These are phyloP conservation scores for Anguilla anguilla DNA, from an alignment of 2,797 vertebrate genomes.

Conservation along the genomic window DNA sequence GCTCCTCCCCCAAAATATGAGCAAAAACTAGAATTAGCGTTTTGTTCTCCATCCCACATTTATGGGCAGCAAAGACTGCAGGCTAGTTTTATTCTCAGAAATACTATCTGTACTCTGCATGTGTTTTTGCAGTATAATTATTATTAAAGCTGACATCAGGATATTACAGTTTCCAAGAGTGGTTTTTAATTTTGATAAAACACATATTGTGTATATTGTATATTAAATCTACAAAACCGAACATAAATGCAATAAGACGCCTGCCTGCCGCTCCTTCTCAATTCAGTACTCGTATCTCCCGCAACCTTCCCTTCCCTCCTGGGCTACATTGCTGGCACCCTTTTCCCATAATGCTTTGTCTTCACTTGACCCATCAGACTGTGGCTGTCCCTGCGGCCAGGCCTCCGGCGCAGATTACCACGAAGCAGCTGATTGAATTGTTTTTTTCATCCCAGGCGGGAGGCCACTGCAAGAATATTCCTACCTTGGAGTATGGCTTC, in stretches of 20 bases:
- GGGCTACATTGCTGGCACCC: conserved; percentile 65
- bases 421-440: conserved; percentile 87
- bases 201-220: not conserved
- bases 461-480: conserved; percentile 97
- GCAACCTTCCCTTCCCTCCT: conserved; percentile 41
- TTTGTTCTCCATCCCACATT: not conserved
- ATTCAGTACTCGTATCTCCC: not conserved
- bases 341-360: conserved; percentile 83
- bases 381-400: conserved; percentile 82
- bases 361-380: conserved; percentile 84
- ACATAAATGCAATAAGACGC: not conserved
- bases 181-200: not conserved
- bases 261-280: not conserved
- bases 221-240: not conserved
- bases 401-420: conserved; percentile 85
- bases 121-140: not conserved
- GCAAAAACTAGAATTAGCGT: not conserved
- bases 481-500: conserved; percentile 97
- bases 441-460: conserved; percentile 87
- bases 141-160: not conserved
- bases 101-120: too few species aligned
- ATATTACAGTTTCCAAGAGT: not conserved
- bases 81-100: not conserved
- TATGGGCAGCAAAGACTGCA: not conserved
- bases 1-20: not conserved